Base-by-base conservation (phyloP, 2,797 vertebrate species). In the Liparis tanakae region DNA sequence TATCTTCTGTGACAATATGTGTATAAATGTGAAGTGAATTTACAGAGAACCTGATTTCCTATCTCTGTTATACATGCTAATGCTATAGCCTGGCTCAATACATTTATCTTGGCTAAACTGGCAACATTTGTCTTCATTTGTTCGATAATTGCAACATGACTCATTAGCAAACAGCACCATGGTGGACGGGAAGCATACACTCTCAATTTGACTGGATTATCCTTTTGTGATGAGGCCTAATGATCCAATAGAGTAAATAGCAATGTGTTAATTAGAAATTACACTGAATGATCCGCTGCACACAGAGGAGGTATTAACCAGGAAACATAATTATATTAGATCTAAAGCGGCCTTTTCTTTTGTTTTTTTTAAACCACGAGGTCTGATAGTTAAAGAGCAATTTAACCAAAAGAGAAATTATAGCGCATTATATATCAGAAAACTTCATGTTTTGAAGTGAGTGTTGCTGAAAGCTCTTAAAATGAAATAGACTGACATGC, bases 191-290 rank as follows among this genome's bases (percentile, higher is more conserved):
- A 87, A 88, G 81, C 86, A 90, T 91, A 94, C 93, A 94, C 91
- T 93, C 87, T 90, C 77, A 91, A 93, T 94, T 94, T 93, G 78
- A 86, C 87, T 85, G 92, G 93, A 95, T 95, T 94, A 95, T 93
- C 85, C 85, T 92, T 93, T 91, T 92, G 92, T 93, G 93, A 92
- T 89, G 84, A 93, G 89, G 88, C 90, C 79, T 94, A 93, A 94
- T 93, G 90, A 93, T 94, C 91, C 89, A 92, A 85, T 90, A 93
- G 91, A 92, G 90, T 93, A 95, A 95, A 95, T 94, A 95, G 91
- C 93, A 94, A 84, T 60, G 90, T 93, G 92, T 93, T 95, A 95
- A 95, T 95, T 94, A 94, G 92, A 92, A 93, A 93, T 93, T 90
- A 92, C 81, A 87, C 84, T 81, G 82, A 89, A 91, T 92, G 89